Evolutionary conservation across 2,113 vertebrate species (phyloP).

Genomic region (Strix aluco): DNA sequence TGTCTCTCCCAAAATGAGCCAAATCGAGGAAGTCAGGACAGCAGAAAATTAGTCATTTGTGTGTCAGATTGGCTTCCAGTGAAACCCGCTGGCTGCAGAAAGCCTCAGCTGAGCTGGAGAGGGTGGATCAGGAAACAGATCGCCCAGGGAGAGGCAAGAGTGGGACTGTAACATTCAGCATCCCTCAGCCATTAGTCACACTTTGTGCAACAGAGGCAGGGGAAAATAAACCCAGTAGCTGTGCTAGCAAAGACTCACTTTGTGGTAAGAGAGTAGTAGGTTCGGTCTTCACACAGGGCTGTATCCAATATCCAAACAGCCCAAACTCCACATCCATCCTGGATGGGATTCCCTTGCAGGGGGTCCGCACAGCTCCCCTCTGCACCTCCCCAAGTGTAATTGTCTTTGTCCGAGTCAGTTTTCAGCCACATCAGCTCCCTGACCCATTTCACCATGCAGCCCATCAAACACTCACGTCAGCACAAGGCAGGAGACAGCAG

Average conservation of each 20-base stretch:
- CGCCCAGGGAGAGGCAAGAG: fast-evolving
- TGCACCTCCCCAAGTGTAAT: neutral
- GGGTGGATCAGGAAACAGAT: neutral
- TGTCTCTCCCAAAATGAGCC: neutral
- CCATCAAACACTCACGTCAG: fast-evolving
- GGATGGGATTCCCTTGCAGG: no score
- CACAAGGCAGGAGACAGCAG: neutral
- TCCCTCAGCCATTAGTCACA: fast-evolving
- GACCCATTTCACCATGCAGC: neutral
- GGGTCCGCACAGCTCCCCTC: neutral
- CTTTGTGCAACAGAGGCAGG: neutral
- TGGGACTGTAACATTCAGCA: neutral
- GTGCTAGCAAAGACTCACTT: neutral
- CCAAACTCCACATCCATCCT: neutral
- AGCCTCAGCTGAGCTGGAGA: neutral
- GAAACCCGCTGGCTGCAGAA: neutral
- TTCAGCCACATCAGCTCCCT: neutral
- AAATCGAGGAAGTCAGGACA: neutral
- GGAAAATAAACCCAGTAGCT: neutral
- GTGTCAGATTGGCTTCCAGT: neutral
- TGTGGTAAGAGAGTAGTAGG: fast-evolving
- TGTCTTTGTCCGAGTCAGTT: neutral
- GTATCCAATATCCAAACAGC: neutral
- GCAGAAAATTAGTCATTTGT: neutral
- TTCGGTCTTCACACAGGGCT: neutral